Base-by-base conservation (phyloP, 2,113 vertebrate genomes). In the Rafetus swinhoei region DNA sequence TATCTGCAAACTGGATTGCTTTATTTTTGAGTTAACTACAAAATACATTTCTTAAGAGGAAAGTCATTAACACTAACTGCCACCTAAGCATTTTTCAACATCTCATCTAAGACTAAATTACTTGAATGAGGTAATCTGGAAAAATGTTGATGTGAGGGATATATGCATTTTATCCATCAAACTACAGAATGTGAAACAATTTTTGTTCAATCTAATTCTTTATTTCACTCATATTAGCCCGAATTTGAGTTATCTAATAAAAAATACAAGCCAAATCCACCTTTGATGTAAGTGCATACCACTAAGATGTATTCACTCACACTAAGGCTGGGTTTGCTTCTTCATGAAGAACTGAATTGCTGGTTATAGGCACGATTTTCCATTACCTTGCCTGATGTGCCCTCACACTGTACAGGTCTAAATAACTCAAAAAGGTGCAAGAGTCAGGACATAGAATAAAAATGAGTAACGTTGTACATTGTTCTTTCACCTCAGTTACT, bases 401-500 rank as follows among this genome's bases (percentile, higher is more conserved):
- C 15, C 62, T 74, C 92, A 84, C n/a, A 25, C 35, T 55, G 19
- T 29, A 57, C 84, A 87, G 85, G 89, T 94, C 79, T 89, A 86
- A 82, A 18, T 81, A 79, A 62, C 55, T 57, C 82, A 95, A 56
- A 65, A 59, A 53, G 76, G 55, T 81, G 56, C 9, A 69, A 29
- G 81, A 94, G 60, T 79, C 85, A 88, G 45, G 84, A 82, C 84
- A 1, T 93, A 85, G 91, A 90, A 95, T 92, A 81, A 93, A 86
- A 22, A 56, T 90, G 92, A 86, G 91, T 56, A 93, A 86, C 50
- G 25, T 3, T 86, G 95, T 80, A 82, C 65, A 83, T 94, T 95
- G 95, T 97, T 96, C 94, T 93, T 92, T 85, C 76, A 8, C 10
- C 14, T 85, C 79, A 82, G 93, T 93, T 85, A 59, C 93, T 85